A percentile compares a stretch with the other conserved stretches of the same genome.
phyloP scores from a whole-genome alignment of 2,113 vertebrate species.

The Pelusios castaneus region DNA sequence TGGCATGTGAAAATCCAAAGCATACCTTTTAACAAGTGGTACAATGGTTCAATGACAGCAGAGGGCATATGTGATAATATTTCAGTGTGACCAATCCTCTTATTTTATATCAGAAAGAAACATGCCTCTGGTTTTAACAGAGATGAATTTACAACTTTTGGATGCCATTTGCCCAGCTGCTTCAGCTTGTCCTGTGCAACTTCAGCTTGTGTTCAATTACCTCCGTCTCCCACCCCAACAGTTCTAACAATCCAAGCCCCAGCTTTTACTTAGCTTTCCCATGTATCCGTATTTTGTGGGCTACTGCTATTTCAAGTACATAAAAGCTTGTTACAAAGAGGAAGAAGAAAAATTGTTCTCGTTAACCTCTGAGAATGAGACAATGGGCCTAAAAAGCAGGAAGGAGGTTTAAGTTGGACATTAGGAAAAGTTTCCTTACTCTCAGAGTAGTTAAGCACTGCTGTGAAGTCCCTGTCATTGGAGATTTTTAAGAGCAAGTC shows the following conservation, averaged over 20 bases:
- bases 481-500: neutral
- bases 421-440: neutral
- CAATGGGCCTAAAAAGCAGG: neutral
- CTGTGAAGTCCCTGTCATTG: neutral
- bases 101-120: neutral
- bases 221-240: neutral
- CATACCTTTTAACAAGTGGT: neutral
- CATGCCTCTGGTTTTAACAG: neutral
- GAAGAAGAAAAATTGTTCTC: neutral
- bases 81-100: neutral
- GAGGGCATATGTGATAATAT: neutral
- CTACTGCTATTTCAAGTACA: neutral
- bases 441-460: neutral
- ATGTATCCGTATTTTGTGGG: neutral
- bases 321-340: neutral
- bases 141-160: neutral
- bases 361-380: neutral
- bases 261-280: neutral
- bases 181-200: neutral
- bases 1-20: neutral
- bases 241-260: neutral
- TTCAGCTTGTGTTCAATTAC: neutral
- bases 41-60: neutral
- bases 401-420: neutral
- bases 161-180: neutral